These are phyloP conservation scores for Zosterops borbonicus DNA, from an alignment of 2,113 vertebrate genomes.

Conservation along the genomic window DNA sequence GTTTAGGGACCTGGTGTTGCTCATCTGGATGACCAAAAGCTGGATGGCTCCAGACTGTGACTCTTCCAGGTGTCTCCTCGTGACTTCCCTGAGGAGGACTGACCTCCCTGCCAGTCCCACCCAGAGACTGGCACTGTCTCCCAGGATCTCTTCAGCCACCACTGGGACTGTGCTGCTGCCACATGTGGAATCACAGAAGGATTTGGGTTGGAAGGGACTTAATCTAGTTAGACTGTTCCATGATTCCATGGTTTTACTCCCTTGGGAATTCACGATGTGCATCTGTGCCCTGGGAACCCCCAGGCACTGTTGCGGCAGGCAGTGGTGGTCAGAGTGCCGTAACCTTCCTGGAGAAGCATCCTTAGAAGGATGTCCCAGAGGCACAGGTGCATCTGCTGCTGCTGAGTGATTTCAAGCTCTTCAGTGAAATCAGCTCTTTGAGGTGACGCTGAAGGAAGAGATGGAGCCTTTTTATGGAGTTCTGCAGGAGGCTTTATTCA, in stretches of 20 bases:
- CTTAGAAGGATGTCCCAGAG: too few species aligned
- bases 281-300: rapidly evolving
- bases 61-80: neutral
- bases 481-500: neutral
- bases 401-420: too few species aligned
- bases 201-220: neutral
- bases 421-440: too few species aligned
- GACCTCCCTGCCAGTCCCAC: neutral
- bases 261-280: neutral
- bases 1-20: neutral
- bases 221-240: too few species aligned
- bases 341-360: too few species aligned
- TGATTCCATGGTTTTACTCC: neutral
- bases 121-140: rapidly evolving
- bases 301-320: too few species aligned
- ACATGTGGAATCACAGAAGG: neutral
- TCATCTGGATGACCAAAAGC: neutral
- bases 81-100: neutral
- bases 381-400: too few species aligned
- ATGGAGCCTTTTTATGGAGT: neutral
- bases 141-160: neutral
- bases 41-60: neutral
- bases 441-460: neutral
- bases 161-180: neutral
- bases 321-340: too few species aligned